Evolutionary conservation across 2,797 vertebrate genomes (phyloP).

Genomic region (Otolemur crassicaudatus): DNA sequence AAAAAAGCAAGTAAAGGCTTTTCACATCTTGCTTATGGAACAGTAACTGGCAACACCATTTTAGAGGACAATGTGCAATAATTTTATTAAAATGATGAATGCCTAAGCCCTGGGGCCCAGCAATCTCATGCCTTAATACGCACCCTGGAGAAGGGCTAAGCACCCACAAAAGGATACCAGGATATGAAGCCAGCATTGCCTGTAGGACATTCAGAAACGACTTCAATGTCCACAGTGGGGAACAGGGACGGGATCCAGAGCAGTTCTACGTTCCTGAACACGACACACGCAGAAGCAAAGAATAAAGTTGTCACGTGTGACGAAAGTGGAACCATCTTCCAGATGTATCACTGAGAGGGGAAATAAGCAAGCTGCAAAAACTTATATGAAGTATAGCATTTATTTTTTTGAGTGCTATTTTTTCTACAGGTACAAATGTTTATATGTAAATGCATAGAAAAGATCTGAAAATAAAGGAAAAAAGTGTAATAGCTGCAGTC

Average conservation of each 20-base stretch:
- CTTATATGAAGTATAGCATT: neutral
- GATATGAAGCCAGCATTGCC: accelerated
- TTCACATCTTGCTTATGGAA: neutral
- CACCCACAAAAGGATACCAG: accelerated
- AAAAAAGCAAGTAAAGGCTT: neutral
- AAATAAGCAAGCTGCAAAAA: neutral
- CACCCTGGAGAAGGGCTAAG: neutral
- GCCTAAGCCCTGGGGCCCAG: neutral
- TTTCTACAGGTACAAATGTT: neutral
- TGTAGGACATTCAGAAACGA: neutral
- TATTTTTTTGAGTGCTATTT: neutral
- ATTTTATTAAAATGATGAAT: neutral
- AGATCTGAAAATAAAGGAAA: neutral
- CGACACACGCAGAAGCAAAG: accelerated
- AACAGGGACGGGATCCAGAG: accelerated
- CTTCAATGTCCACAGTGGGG: neutral
- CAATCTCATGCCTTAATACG: accelerated
- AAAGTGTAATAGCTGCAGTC: too few relatives aligned
- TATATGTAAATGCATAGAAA: neutral
- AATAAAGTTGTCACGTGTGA: neutral
- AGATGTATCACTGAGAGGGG: accelerated
- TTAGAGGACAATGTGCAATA: neutral
- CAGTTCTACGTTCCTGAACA: neutral
- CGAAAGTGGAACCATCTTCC: too few relatives aligned
- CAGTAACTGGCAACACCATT: too few relatives aligned